A percentile compares a stretch with the other conserved stretches of the same genome.
Conservation (phyloP, 2,113 vertebrate genomes). For the Phycodurus eques region DNA sequence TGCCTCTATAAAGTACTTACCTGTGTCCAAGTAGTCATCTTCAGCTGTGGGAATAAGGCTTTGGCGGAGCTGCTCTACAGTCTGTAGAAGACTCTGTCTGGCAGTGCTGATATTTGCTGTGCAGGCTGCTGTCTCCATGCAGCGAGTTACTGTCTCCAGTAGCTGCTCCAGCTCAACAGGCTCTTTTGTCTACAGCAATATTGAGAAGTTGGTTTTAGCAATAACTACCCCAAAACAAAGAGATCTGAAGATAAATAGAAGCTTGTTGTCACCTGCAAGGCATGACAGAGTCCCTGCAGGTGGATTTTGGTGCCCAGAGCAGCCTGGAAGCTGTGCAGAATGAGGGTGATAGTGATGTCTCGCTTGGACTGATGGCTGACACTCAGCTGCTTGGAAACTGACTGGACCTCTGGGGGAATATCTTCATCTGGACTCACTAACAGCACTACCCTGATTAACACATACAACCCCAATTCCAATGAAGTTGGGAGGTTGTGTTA, state of each 20-base stretch:
- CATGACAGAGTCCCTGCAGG: conserved; percentile 60
- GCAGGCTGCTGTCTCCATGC: conserved; percentile 75
- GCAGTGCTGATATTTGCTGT: conserved; percentile 59
- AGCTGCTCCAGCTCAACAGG: conserved; percentile 78
- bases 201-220: neutral
- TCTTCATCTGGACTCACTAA: conserved; percentile 52
- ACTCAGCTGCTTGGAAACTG: conserved; percentile 79
- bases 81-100: conserved; percentile 62
- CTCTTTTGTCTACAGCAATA: conserved; percentile 64
- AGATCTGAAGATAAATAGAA: neutral
- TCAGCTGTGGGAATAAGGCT: conserved; percentile 48
- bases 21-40: conserved; percentile 33
- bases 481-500: no score
- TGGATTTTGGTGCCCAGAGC: conserved; percentile 74
- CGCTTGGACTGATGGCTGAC: conserved; percentile 40
- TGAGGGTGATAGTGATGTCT: conserved; percentile 69
- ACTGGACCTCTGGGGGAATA: conserved; percentile 78
- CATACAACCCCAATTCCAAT: neutral
- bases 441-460: conserved; percentile 42
- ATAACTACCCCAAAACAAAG: neutral
- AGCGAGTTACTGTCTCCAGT: conserved; percentile 66
- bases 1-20: conserved; percentile 40
- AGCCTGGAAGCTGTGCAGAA: conserved; percentile 85
- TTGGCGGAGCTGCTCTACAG: conserved; percentile 72
- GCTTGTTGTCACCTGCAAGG: conserved; percentile 75